Base-by-base conservation (phyloP, 2,888 invertebrate species). In the Pomacea canaliculata region DNA sequence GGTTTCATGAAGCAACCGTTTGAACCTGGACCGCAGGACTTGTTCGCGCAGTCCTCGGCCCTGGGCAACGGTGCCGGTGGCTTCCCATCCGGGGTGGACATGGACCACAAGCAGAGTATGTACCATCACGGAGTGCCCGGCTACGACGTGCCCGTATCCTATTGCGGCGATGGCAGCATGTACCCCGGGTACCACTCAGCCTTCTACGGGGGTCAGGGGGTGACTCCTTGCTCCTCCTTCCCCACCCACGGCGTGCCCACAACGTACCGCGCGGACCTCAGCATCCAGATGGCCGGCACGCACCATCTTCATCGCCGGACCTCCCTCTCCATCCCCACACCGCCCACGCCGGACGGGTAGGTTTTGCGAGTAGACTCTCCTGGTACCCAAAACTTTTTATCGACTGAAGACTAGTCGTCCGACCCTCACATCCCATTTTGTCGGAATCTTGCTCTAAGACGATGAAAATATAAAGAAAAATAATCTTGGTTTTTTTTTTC, bases 291-390 rank as follows among this genome's bases (percentile, higher is more conserved):
- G 76, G 77, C 82, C 23, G 63, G 23, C 16, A 76, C 83, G 23
- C 83, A 85, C 76, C 83, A 83, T 59, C 85, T 83, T 66, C 79
- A 83, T 63, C 81, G 87, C 60, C 82, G 88, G 59, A 85, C 86
- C 16, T 84, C 86, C 12, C 78, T 87, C 67, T 85, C 85, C 37
- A 86, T 87, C 70, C 85, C 85, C 19, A 86, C 86, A 16, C 84
- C 87, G 19, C 83, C 83, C 46, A 83, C 84, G 8, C 81, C 86
- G 51, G 88, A 88, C 70, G 84, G 86, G 88, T 88, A 82, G 79
- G 82, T 68, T 60, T 60, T 49, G 37, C 7, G 27, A 63, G 1
- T 63, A 16, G 12, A 56, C 8, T 56, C 37, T 37, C 5, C 37
- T 3, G 3, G 37, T 37, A 37, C 37, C 37, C 5, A 37, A 5